phyloP scores from a whole-genome alignment of 2,113 vertebrate species.

The Takifugu bimaculatus region DNA sequence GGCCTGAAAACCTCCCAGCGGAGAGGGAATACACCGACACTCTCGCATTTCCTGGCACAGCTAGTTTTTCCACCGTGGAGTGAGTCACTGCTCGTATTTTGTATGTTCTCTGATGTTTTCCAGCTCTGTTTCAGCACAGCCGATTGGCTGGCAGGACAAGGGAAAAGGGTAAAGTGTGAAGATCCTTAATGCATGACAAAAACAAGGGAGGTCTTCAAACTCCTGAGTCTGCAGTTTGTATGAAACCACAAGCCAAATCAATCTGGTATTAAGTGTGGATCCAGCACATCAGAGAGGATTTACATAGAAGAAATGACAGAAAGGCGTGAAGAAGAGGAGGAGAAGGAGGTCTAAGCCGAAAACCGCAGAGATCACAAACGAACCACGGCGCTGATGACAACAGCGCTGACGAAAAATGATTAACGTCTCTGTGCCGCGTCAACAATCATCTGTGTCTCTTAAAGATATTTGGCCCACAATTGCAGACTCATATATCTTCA shows the following conservation, averaged over 20 bases:
- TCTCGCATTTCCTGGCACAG: constrained; percentile 48
- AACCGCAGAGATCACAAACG: neutral
- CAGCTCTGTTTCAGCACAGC: neutral
- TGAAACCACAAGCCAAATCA: constrained; percentile 23
- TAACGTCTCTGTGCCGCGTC: neutral
- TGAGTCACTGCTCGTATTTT: constrained; percentile 40
- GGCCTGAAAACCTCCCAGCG: constrained; percentile 35
- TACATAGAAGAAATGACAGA: constrained; percentile 1
- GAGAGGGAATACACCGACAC: constrained; percentile 31
- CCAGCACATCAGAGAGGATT: constrained; percentile 22
- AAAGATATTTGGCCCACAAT: no score
- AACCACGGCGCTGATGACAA: constrained; percentile 5
- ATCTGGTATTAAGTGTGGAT: constrained; percentile 8
- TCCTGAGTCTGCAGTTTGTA: constrained; percentile 37
- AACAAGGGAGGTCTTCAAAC: constrained; percentile 25
- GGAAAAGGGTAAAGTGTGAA: constrained; percentile 24
- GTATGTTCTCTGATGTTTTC: constrained; percentile 18
- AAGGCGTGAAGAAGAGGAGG: constrained; percentile 2
- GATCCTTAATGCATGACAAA: constrained; percentile 23
- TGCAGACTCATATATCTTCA: no score
- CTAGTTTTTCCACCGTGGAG: constrained; percentile 28
- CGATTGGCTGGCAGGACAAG: neutral
- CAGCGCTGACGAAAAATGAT: neutral
- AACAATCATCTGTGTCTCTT: no score
- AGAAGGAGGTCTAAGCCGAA: neutral